Conservation (phyloP, 2,888 invertebrate species). For the Drosophila suboccidentalis region DNA sequence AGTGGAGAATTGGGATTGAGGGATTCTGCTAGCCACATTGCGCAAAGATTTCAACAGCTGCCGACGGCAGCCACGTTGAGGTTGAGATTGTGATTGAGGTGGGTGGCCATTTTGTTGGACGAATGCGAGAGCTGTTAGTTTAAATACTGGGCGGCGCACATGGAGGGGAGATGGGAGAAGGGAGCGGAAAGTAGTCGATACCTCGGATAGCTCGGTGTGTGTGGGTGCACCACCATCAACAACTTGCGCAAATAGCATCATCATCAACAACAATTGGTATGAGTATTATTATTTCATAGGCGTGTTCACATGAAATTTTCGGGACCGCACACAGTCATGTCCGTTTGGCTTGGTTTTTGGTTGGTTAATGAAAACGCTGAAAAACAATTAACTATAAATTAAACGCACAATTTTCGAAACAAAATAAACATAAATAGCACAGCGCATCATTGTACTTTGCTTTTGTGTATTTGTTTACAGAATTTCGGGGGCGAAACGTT, state of each 20-base stretch:
- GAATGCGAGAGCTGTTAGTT: conserved; percentile 42
- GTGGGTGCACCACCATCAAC: conserved; percentile 77
- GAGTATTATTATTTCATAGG: conserved; percentile 47
- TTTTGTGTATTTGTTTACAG: conserved; percentile 68
- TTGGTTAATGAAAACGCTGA: conserved; percentile 77
- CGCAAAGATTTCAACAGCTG: conserved; percentile 81
- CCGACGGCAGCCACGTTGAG: conserved; percentile 47
- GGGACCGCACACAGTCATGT: conserved; percentile 77
- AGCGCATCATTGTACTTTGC: conserved; percentile 68
- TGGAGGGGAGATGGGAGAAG: conserved; percentile 22
- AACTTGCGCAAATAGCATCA: conserved; percentile 78
- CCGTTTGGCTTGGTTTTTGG: conserved; percentile 52
- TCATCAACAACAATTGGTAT: conserved; percentile 66
- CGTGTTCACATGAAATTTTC: conserved; percentile 61
- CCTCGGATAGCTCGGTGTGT: conserved; percentile 21
- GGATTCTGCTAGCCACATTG: conserved; percentile 55
- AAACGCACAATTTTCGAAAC: conserved; percentile 80
- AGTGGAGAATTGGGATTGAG: background rate
- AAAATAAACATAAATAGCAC: conserved; percentile 78
- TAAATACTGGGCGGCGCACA: conserved; percentile 42
- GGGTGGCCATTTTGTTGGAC: conserved; percentile 75
- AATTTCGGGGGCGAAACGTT: conserved; percentile 51
- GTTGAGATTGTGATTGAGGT: conserved; percentile 71
- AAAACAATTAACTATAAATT: conserved; percentile 80
- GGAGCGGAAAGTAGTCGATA: background rate